phyloP scores from a whole-genome alignment of 2,113 vertebrate species.

The Tachuris rubrigastra region DNA sequence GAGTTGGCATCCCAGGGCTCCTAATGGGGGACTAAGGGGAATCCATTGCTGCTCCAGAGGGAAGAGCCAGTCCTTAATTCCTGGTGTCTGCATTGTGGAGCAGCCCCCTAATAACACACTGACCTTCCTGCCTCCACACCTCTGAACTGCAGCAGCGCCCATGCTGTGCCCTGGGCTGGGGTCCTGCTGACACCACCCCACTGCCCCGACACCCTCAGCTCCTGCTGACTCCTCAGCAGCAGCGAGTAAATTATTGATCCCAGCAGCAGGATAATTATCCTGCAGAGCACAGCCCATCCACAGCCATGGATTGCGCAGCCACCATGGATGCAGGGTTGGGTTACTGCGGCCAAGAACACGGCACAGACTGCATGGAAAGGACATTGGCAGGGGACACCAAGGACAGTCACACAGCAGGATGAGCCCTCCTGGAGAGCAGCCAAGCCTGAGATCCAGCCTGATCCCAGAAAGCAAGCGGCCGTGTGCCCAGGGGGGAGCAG shows the following conservation, averaged over 20 bases:
- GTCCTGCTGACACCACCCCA: background rate
- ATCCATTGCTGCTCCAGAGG: background rate
- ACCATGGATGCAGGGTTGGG: background rate
- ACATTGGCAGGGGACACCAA: background rate
- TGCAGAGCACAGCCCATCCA: background rate
- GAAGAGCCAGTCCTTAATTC: background rate
- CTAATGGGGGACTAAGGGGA: background rate
- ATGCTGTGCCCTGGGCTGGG: rapidly evolving
- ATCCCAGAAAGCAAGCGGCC: background rate
- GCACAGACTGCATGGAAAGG: background rate
- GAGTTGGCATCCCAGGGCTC: background rate
- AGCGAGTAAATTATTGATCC: background rate
- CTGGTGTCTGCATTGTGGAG: rapidly evolving
- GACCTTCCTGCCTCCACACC: background rate
- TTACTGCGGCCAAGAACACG: background rate
- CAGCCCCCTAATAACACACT: background rate
- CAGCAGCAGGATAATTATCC: background rate
- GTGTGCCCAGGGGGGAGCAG: rapidly evolving
- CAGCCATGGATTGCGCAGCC: background rate
- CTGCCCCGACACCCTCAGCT: background rate
- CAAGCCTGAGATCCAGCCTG: background rate
- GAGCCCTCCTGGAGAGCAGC: conserved; percentile 1
- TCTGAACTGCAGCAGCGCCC: rapidly evolving
- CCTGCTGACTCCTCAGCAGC: background rate
- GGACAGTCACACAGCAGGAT: background rate